Evolutionary conservation across 2,113 vertebrate species (phyloP), one percentile per base, ranked within the genome.

Genomic region (Oncorhynchus gorbuscha): DNA sequence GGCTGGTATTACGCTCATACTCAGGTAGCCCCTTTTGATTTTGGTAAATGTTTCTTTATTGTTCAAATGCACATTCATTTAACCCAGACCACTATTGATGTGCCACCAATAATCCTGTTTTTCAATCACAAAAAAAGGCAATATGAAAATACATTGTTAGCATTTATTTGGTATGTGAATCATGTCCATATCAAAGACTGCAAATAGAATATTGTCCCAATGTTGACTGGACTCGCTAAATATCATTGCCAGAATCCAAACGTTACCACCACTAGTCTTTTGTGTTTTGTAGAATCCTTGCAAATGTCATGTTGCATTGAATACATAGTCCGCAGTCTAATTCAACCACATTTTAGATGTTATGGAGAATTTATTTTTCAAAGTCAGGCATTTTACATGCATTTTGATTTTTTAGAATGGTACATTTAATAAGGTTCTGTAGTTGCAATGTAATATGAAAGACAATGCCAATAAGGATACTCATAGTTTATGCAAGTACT

Each of bases 301-400:
- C 59, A 62, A 77, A 84, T 69, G 39, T 14, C 2, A 8, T 26
- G 28, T 35, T 69, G 66, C 66, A 35, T 18, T 69, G 18, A 20
- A 69, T 35, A 69, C 66, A 20, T 20, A 76, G 74, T 58, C 67
- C 74, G 18, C 71, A 76, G 71, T 69, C 71, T 69, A 84, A 48
- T 81, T 77, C 78, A 86, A 86, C 86, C 91, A 83, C 85, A 93
- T 91, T 85, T 85, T 79, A 83, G 87, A 85, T 92, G 88, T 93
- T 92, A 92, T 93, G 92, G 94, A 94, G 93, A 94, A 89, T 94
- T 86, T 92, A 92, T 93, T 92, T 93, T 92, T 91, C 86, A 89
- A 86, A 93, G 91, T 88, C 92, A 91, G 88, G 87, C 86, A 80
- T 95, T 95, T 94, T 91, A 79, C 88, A 84, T 86, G 88, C 89